Evolutionary conservation across 2,113 vertebrate species (phyloP).

Genomic region (Terrapene triunguis): DNA sequence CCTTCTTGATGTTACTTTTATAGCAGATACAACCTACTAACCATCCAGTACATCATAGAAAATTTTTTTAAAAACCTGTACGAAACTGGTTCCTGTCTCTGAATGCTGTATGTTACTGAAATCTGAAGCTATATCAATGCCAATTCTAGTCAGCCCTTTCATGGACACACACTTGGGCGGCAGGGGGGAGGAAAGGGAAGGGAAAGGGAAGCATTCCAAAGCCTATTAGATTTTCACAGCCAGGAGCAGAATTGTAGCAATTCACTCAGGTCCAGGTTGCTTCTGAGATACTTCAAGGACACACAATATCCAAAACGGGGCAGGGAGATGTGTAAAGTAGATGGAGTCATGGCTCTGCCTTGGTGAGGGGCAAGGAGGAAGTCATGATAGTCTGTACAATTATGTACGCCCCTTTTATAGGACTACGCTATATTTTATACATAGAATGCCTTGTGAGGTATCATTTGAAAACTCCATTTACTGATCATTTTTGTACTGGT

Average conservation of each 20-base stretch:
- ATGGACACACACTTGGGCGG: background rate
- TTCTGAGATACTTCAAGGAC: background rate
- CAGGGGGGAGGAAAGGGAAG: background rate
- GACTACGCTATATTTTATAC: background rate
- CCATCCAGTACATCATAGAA: accelerated
- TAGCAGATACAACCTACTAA: background rate
- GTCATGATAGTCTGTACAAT: background rate
- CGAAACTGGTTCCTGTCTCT: background rate
- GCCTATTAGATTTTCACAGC: background rate
- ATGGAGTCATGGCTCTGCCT: background rate
- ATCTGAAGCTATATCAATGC: background rate
- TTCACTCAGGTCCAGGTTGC: background rate
- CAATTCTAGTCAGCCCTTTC: background rate
- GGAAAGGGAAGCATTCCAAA: accelerated
- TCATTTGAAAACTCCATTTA: background rate
- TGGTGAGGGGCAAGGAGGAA: background rate
- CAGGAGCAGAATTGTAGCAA: background rate
- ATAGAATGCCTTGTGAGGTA: background rate
- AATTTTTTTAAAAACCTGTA: background rate
- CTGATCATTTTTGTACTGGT: background rate
- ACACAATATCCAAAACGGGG: background rate
- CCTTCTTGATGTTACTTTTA: constrained; percentile 3
- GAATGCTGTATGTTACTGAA: background rate
- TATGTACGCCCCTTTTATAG: background rate
- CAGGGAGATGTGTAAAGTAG: background rate